Conservation (phyloP, 2,888 invertebrate genomes). For the Cyaniris semiargus region DNA sequence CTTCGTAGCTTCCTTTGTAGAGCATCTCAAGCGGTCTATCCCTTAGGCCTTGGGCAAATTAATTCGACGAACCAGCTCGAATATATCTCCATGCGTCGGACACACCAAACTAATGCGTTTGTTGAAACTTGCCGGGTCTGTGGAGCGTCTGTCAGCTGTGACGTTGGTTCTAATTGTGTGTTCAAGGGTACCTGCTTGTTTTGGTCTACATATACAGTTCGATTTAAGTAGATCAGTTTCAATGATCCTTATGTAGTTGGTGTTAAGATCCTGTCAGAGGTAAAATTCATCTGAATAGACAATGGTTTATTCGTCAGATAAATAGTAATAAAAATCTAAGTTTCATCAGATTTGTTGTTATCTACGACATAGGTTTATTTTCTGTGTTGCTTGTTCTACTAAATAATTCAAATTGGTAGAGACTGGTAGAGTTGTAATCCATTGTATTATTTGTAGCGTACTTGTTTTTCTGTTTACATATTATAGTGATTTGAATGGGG, state of each 20-base stretch:
- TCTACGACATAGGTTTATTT: no score
- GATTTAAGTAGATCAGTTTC: not conserved
- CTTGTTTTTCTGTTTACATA: not conserved
- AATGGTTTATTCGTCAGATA: not conserved
- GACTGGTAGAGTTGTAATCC: no score
- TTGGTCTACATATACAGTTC: not conserved
- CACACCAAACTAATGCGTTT: slow-evolving; percentile 3
- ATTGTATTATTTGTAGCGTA: not conserved
- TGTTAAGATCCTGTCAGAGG: not conserved
- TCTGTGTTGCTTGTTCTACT: no score
- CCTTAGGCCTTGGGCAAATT: not conserved
- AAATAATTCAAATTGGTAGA: no score
- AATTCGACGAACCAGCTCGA: not conserved
- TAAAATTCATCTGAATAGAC: not conserved
- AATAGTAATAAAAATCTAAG: not conserved
- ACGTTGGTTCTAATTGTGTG: slow-evolving; percentile 14
- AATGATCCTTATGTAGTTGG: not conserved
- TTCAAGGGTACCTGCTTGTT: slow-evolving; percentile 1
- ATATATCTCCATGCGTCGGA: not conserved
- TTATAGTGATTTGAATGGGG: not conserved
- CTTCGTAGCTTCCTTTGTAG: no score
- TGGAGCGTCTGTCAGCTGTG: slow-evolving; percentile 5
- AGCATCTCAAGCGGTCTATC: no score
- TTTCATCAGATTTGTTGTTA: no score
- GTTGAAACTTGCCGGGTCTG: slow-evolving; percentile 22